Evolutionary conservation across 2,888 invertebrate species (phyloP).

Genomic region (Oscheius sp.): DNA sequence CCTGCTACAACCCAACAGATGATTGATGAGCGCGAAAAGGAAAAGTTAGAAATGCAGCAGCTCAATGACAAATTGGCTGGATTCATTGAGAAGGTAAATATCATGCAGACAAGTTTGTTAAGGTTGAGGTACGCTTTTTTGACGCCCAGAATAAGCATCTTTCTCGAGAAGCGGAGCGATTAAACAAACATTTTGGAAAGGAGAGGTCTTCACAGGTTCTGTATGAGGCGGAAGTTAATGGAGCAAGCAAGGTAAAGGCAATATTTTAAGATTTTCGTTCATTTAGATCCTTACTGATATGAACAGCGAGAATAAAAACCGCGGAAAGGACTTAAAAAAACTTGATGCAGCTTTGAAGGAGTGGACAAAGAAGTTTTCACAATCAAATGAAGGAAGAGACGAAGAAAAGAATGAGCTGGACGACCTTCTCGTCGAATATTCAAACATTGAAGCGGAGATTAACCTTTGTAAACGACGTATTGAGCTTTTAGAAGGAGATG

Average conservation of each 20-base stretch:
- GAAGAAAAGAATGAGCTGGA: slow-evolving; percentile 71
- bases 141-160: slow-evolving; percentile 71
- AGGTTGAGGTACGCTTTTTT: slow-evolving; percentile 68
- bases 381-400: slow-evolving; percentile 45
- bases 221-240: slow-evolving; percentile 56
- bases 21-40: slow-evolving; percentile 71
- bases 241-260: slow-evolving; percentile 9
- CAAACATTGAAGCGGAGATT: slow-evolving; percentile 56
- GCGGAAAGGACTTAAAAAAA: neutral
- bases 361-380: slow-evolving; percentile 8
- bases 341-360: slow-evolving; percentile 9
- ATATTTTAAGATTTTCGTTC: neutral
- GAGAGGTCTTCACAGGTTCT: slow-evolving; percentile 58
- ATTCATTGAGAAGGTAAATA: slow-evolving; percentile 73
- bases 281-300: slow-evolving; percentile 10
- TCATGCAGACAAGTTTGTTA: neutral
- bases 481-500: slow-evolving; percentile 61
- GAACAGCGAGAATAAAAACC: neutral
- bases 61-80: slow-evolving; percentile 74
- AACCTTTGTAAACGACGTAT: slow-evolving; percentile 69
- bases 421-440: slow-evolving; percentile 70
- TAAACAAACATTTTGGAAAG: slow-evolving; percentile 66
- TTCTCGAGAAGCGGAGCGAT: slow-evolving; percentile 63
- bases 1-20: slow-evolving; percentile 36
- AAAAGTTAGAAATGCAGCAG: slow-evolving; percentile 74